Evolutionary conservation across 1,140 invertebrate genomes (phyloP).

Genomic region (Daktulosphaira vitifoliae): DNA sequence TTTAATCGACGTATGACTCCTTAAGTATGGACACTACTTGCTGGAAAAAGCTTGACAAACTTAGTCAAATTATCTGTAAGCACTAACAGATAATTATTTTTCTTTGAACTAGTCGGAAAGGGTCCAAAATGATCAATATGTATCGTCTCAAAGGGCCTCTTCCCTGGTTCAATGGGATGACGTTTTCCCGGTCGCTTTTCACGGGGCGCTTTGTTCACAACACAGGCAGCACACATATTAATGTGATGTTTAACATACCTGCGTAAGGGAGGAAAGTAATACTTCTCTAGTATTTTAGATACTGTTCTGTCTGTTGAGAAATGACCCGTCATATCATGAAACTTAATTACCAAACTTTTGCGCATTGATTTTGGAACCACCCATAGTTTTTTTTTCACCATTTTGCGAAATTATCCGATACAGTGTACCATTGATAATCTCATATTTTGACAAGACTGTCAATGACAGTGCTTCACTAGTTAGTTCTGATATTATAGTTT

Average conservation of each 20-base stretch:
- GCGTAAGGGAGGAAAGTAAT: neutral
- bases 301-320: neutral
- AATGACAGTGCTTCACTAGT: too few relatives aligned
- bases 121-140: constrained; percentile 9
- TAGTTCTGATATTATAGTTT: too few relatives aligned
- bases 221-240: neutral
- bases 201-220: neutral
- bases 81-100: constrained; percentile 9
- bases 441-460: too few relatives aligned
- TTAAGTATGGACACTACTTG: neutral
- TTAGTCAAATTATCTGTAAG: constrained; percentile 14
- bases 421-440: neutral
- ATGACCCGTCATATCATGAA: constrained; percentile 5
- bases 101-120: neutral
- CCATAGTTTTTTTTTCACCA: neutral
- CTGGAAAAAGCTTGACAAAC: neutral
- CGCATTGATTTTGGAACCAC: constrained; percentile 19
- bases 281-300: neutral
- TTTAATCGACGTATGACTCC: neutral
- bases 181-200: neutral
- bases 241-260: neutral
- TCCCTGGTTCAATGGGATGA: neutral
- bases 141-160: neutral
- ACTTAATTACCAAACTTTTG: neutral
- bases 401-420: neutral